Evolutionary conservation across 1,140 invertebrate species (phyloP).

Genomic region (Drosophila gunungcola): DNA sequence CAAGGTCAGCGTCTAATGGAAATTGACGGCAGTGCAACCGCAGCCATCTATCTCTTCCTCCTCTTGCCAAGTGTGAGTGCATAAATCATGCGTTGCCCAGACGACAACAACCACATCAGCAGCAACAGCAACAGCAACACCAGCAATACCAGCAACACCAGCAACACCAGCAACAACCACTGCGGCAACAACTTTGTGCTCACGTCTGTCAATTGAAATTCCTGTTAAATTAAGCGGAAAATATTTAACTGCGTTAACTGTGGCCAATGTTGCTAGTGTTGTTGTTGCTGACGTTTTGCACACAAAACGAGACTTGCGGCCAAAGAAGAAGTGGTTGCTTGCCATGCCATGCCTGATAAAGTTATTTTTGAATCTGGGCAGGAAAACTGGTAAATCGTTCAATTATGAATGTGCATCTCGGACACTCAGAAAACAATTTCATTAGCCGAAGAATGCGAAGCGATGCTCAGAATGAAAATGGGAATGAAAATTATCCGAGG

Average conservation of each 20-base stretch:
- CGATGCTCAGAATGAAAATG: constrained; percentile 27
- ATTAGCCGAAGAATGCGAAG: constrained; percentile 10
- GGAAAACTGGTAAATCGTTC: constrained; percentile 82
- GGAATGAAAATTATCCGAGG: constrained; percentile 21
- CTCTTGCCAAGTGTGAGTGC: constrained; percentile 57
- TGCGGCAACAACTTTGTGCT: constrained; percentile 36
- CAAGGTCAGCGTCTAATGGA: constrained; percentile 80
- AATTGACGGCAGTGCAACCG: constrained; percentile 61
- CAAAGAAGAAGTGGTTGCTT: not conserved
- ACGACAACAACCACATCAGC: constrained; percentile 22
- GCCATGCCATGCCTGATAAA: constrained; percentile 52
- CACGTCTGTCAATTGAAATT: constrained; percentile 83
- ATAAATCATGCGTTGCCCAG: constrained; percentile 78
- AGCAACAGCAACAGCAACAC: constrained; percentile 1
- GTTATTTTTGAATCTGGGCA: constrained; percentile 60
- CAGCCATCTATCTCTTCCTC: constrained; percentile 32
- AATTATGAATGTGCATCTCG: constrained; percentile 72
- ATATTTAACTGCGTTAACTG: constrained; percentile 73
- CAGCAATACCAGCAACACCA: constrained; percentile 13
- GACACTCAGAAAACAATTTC: constrained; percentile 31
- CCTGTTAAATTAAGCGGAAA: constrained; percentile 84
- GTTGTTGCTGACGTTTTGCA: constrained; percentile 29
- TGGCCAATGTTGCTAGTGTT: constrained; percentile 41
- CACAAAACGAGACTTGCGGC: constrained; percentile 26
- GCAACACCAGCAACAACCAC: constrained; percentile 1